Evolutionary conservation across 2,113 vertebrate species (phyloP).

Genomic region (Dasypus novemcinctus): DNA sequence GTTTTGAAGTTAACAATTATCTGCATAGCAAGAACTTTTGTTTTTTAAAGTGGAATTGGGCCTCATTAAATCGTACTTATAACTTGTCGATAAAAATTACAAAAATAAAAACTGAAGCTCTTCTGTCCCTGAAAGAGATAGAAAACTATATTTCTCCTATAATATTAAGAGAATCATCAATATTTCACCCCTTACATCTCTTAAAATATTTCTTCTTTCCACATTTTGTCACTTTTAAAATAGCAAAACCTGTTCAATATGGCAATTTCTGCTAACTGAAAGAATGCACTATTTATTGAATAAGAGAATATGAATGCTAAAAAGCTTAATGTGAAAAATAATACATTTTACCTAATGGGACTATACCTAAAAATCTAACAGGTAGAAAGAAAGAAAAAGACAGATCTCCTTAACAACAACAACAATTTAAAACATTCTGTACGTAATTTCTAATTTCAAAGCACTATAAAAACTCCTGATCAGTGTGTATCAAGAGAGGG

Average conservation of each 20-base stretch:
- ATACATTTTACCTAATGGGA: no score
- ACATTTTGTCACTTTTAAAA: slow-evolving; percentile 46
- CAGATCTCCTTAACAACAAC: slow-evolving; percentile 29
- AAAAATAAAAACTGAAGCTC: slow-evolving; percentile 67
- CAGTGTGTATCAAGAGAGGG: neutral
- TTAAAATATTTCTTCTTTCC: slow-evolving; percentile 45
- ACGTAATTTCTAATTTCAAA: slow-evolving; percentile 62
- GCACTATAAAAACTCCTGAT: slow-evolving; percentile 38
- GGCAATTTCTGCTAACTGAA: slow-evolving; percentile 18
- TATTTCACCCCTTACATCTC: slow-evolving; percentile 7
- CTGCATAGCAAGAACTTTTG: slow-evolving; percentile 53
- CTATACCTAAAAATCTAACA: no score
- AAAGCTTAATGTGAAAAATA: no score
- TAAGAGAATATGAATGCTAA: slow-evolving; percentile 11
- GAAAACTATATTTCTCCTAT: slow-evolving; percentile 64
- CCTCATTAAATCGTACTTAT: slow-evolving; percentile 48
- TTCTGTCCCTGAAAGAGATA: slow-evolving; percentile 63
- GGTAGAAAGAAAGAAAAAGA: slow-evolving; percentile 3
- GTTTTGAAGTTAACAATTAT: slow-evolving; percentile 51
- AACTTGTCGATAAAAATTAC: slow-evolving; percentile 59
- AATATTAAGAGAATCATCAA: slow-evolving; percentile 49
- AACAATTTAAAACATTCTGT: slow-evolving; percentile 57
- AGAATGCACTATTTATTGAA: neutral
- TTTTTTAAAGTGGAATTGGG: slow-evolving; percentile 52
- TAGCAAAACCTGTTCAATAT: slow-evolving; percentile 29